phyloP scores from a whole-genome alignment of 2,888 invertebrate species.

The Dascillus cervinus region DNA sequence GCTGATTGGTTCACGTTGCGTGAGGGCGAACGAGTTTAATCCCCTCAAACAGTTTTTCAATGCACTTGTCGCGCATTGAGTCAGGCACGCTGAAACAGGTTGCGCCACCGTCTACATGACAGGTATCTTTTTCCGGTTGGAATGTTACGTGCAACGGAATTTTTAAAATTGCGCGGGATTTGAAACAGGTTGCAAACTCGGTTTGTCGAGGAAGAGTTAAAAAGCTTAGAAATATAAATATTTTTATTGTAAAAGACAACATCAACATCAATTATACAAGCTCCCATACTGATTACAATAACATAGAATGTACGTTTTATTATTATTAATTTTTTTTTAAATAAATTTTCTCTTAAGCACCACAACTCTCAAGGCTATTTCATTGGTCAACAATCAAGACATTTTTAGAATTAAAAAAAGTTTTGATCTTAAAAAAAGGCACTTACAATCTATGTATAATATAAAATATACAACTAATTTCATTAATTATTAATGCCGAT shows the following conservation, averaged over 20 bases:
- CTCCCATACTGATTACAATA: constrained; percentile 19
- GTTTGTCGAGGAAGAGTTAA: no score
- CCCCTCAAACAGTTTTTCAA: constrained; percentile 9
- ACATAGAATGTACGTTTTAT: constrained; percentile 10
- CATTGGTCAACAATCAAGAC: constrained; percentile 16
- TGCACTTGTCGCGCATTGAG: no score
- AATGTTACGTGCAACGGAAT: no score
- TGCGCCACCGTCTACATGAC: no score
- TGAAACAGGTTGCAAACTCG: no score
- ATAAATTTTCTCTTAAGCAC: no score
- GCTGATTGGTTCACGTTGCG: constrained; percentile 6
- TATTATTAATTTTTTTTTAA: no score
- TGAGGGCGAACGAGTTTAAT: constrained; percentile 15
- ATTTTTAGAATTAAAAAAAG: constrained; percentile 17
- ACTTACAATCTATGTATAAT: constrained; percentile 29
- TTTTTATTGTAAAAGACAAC: constrained; percentile 24
- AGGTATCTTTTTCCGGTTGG: no score
- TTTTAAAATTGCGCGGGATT: no score
- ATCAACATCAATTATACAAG: constrained; percentile 23
- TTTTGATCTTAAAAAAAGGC: constrained; percentile 32
- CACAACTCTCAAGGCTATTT: constrained; percentile 20
- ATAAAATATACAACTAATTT: constrained; percentile 24
- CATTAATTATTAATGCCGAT: constrained; percentile 30
- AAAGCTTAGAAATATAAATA: no score
- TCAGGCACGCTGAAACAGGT: no score